Evolutionary conservation across 2,113 vertebrate genomes (phyloP).

Genomic region (Dendropsophus ebraccatus): DNA sequence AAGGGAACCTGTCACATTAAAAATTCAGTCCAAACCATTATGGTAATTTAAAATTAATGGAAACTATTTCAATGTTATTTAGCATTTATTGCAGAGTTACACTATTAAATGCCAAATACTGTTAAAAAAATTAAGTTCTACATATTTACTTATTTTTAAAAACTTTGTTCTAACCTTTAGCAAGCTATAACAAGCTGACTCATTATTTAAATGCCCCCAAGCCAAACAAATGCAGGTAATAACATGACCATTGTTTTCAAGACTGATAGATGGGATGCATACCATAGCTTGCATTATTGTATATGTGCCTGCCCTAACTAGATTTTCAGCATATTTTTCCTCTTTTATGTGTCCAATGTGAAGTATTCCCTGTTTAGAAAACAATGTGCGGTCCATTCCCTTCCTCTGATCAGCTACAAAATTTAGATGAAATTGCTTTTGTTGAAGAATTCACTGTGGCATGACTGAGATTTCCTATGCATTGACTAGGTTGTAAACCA

Average conservation of each 20-base stretch:
- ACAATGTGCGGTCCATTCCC: background rate
- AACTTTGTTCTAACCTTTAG: background rate
- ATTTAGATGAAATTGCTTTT: background rate
- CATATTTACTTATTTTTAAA: background rate
- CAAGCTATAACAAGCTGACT: constrained; percentile 20
- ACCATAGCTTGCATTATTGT: constrained; percentile 51
- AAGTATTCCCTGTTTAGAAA: constrained; percentile 24
- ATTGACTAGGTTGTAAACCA: background rate
- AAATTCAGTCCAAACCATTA: no score
- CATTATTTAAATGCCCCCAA: constrained; percentile 29
- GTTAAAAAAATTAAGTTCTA: background rate
- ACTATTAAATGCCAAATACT: background rate
- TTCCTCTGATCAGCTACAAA: background rate
- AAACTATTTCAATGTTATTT: background rate
- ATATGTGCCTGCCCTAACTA: constrained; percentile 52
- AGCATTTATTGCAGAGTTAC: background rate
- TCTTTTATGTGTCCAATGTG: background rate
- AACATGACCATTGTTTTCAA: constrained; percentile 50
- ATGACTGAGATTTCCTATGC: background rate
- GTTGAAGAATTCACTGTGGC: background rate
- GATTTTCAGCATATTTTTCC: constrained; percentile 6
- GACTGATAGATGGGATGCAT: constrained; percentile 43
- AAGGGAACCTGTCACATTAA: no score
- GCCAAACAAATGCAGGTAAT: constrained; percentile 36
- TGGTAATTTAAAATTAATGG: background rate